Evolutionary conservation across 1,140 invertebrate genomes (phyloP).

Genomic region (Meloidogyne chitwoodi): DNA sequence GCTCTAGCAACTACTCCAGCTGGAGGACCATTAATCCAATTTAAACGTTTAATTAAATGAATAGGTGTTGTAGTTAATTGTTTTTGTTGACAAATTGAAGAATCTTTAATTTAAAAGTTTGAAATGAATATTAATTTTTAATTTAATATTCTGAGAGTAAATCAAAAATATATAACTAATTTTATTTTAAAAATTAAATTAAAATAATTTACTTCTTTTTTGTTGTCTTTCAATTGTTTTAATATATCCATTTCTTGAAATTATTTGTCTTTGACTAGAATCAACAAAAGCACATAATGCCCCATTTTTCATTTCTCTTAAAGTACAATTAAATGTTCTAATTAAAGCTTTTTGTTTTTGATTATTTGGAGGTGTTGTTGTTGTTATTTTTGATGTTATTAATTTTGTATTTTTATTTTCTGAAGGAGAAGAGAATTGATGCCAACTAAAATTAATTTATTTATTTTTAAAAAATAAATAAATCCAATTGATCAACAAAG

Average conservation of each 20-base stretch:
- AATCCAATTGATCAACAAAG: background rate
- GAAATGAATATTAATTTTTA: no score
- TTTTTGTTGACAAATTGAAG: background rate
- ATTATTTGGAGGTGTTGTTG: conserved; percentile 12
- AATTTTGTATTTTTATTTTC: background rate
- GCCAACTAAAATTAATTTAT: background rate
- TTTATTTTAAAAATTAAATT: no score
- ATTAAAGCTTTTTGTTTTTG: conserved; percentile 42
- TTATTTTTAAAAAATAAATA: background rate
- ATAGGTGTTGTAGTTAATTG: background rate
- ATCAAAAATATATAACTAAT: no score
- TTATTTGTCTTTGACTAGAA: conserved; percentile 7
- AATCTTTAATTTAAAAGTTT: background rate
- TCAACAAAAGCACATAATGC: conserved; percentile 19
- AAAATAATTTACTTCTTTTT: no score
- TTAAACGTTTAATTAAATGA: background rate
- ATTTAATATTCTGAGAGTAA: no score
- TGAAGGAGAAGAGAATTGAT: background rate
- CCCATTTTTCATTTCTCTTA: conserved; percentile 48
- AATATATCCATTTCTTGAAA: conserved; percentile 3
- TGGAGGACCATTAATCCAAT: background rate
- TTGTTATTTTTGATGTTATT: background rate
- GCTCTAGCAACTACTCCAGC: background rate
- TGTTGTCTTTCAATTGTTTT: no score
- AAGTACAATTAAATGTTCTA: conserved; percentile 46